These are phyloP conservation scores for Chunga burmeisteri DNA, from an alignment of 2,113 vertebrate genomes.

Conservation along the genomic window DNA sequence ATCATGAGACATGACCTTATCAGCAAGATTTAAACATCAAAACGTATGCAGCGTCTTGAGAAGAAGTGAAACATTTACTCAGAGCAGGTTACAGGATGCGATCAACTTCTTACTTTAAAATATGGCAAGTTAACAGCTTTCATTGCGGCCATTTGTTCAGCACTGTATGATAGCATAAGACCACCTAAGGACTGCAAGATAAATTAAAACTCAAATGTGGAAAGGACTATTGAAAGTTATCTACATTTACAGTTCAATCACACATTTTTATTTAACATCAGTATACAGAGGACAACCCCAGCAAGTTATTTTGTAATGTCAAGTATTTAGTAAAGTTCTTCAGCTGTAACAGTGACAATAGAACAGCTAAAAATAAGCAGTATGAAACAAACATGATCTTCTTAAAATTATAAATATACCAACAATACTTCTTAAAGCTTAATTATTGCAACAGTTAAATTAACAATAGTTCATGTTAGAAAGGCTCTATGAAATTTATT, in stretches of 20 bases:
- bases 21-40: conserved; percentile 1
- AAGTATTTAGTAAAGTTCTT: conserved; percentile 60
- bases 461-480: conserved; percentile 71
- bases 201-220: conserved; percentile 46
- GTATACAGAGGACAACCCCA: conserved; percentile 67
- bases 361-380: conserved; percentile 69
- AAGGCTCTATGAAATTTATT: conserved; percentile 76
- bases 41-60: not conserved
- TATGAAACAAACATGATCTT: conserved; percentile 68
- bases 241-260: conserved; percentile 64
- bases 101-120: not conserved
- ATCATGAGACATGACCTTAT: not conserved
- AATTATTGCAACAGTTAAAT: conserved; percentile 68
- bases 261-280: conserved; percentile 70
- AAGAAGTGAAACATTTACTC: not conserved
- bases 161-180: not conserved
- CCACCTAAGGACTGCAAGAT: conserved; percentile 35
- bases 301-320: conserved; percentile 62
- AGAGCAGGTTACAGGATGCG: not conserved
- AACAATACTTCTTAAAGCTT: conserved; percentile 71
- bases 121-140: not conserved
- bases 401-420: conserved; percentile 71
- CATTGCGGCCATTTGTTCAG: not conserved
- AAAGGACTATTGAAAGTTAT: conserved; percentile 59
- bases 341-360: conserved; percentile 67